These are phyloP conservation scores for Pagrus major DNA, from an alignment of 2,113 vertebrate species.

Conservation along the genomic window DNA sequence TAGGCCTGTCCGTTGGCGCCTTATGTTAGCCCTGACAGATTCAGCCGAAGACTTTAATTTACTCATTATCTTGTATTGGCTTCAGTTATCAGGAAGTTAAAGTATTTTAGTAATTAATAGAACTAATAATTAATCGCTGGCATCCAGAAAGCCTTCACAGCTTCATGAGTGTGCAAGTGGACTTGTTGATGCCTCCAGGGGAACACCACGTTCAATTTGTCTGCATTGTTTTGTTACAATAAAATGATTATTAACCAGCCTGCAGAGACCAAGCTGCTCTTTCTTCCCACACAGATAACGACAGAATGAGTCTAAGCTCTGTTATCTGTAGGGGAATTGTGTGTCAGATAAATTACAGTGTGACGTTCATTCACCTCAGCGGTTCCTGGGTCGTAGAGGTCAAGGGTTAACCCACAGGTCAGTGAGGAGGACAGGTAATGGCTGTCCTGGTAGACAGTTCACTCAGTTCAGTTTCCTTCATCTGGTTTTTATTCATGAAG, in stretches of 20 bases:
- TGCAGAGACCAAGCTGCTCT: constrained; percentile 9
- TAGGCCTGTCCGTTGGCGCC: no score
- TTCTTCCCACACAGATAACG: constrained; percentile 54
- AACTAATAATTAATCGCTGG: background rate
- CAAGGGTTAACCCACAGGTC: constrained; percentile 7
- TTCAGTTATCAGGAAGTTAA: no score
- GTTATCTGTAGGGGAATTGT: constrained; percentile 19
- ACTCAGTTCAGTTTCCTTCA: background rate
- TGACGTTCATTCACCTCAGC: constrained; percentile 9
- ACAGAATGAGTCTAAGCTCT: constrained; percentile 3
- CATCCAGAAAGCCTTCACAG: background rate
- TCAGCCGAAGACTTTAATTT: no score
- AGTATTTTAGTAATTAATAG: no score
- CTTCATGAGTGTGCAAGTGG: background rate
- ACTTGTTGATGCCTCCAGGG: background rate
- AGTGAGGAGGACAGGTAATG: constrained; percentile 15
- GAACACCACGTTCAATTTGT: constrained; percentile 27
- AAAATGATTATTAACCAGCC: constrained; percentile 31
- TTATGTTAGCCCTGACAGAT: no score
- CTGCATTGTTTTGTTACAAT: constrained; percentile 27
- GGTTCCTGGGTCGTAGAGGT: background rate
- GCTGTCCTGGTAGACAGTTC: background rate
- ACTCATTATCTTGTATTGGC: no score
- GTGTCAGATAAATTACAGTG: constrained; percentile 10
- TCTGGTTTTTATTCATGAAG: background rate